Conservation (phyloP, 2,888 invertebrate species). For the Auanema freiburgensis region DNA sequence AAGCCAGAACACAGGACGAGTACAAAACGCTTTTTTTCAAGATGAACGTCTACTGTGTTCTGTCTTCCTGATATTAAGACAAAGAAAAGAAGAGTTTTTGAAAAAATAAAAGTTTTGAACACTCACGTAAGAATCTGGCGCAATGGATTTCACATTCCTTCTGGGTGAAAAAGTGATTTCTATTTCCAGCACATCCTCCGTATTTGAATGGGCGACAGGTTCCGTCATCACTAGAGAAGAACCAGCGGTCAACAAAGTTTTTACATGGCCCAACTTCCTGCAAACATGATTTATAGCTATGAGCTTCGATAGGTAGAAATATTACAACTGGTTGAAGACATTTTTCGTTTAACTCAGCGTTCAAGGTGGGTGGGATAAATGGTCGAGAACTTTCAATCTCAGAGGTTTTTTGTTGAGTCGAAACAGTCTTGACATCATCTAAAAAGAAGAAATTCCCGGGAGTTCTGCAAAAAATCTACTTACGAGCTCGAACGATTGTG, state of each 20-base stretch:
- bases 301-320: constrained; percentile 2
- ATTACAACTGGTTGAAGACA: constrained; percentile 58
- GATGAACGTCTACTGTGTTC: too few species aligned
- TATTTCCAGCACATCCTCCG: constrained; percentile 62
- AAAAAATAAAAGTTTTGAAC: constrained; percentile 4
- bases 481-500: background rate
- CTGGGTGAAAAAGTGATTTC: constrained; percentile 63
- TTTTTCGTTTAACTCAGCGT: constrained; percentile 53
- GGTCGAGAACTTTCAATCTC: constrained; percentile 10
- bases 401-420: background rate
- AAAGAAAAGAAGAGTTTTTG: background rate
- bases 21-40: too few species aligned
- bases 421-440: constrained; percentile 1
- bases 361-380: constrained; percentile 25
- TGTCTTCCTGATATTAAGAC: background rate
- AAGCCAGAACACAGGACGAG: too few species aligned
- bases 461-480: constrained; percentile 4
- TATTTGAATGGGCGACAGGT: constrained; percentile 62
- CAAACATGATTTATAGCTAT: constrained; percentile 13
- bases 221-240: constrained; percentile 56
- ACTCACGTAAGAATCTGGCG: constrained; percentile 60
- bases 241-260: constrained; percentile 59
- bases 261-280: constrained; percentile 63
- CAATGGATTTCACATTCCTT: constrained; percentile 64
- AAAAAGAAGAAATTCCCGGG: background rate